Percentiles rank a stretch among this genome's conserved stretches.
Evolutionary conservation across 2,888 invertebrate genomes (phyloP).

Genomic region (Dysmachus trigonus): DNA sequence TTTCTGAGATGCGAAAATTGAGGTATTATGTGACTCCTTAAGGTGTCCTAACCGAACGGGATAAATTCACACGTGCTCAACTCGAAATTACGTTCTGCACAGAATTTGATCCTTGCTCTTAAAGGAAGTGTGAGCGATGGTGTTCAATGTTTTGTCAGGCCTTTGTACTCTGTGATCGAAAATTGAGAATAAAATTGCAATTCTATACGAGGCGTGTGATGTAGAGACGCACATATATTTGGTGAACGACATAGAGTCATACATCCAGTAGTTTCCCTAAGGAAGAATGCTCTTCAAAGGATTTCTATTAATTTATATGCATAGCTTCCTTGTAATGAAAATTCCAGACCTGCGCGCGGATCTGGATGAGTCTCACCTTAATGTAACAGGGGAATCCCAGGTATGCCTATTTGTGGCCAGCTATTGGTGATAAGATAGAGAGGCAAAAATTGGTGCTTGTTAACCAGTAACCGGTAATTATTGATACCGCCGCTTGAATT

Average conservation of each 20-base stretch:
- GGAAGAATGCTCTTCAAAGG: not conserved
- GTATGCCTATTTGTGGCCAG: not conserved
- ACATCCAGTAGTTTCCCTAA: not conserved
- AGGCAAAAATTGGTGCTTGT: not conserved
- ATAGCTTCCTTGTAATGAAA: not conserved
- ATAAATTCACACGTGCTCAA: not conserved
- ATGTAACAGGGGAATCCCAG: not conserved
- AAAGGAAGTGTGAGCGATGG: not conserved
- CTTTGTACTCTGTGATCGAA: not conserved
- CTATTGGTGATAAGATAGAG: not conserved
- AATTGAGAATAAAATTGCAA: not conserved
- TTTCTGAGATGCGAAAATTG: not conserved
- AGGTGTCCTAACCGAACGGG: not conserved
- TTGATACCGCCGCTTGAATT: not conserved
- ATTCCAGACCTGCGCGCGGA: not conserved
- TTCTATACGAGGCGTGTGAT: not conserved
- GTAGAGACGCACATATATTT: not conserved
- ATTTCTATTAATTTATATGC: not conserved
- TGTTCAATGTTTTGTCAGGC: not conserved
- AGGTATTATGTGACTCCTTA: not conserved
- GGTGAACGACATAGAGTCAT: not conserved
- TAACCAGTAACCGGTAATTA: not conserved
- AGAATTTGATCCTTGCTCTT: not conserved
- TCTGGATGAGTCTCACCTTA: not conserved
- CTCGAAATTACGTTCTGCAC: not conserved